phyloP scores from a whole-genome alignment of 1,140 invertebrate species.

The Caenorhabditis elegans region WBcel235 BX284602.5:14176501-14177000 shows the following conservation, averaged over 20 bases:
- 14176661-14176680: too few species aligned
- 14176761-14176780: constrained; percentile 31
- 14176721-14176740: background rate
- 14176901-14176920: background rate
- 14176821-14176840: background rate
- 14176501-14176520: too few species aligned
- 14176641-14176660: too few species aligned
- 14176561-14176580: too few species aligned
- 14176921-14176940: constrained; percentile 14
- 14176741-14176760: background rate
- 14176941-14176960: background rate
- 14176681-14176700: too few species aligned
- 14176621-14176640: too few species aligned
- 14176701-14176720: background rate
- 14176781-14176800: constrained; percentile 3
- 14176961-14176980: background rate
- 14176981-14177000: background rate
- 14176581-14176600: too few species aligned
- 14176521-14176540: too few species aligned
- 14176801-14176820: background rate
- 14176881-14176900: constrained; percentile 33
- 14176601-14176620: too few species aligned
- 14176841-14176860: background rate
- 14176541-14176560: too few species aligned
- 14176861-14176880: constrained; percentile 7